Evolutionary conservation across 2,113 vertebrate species (phyloP).

Genomic region (Crotalus tigris): DNA sequence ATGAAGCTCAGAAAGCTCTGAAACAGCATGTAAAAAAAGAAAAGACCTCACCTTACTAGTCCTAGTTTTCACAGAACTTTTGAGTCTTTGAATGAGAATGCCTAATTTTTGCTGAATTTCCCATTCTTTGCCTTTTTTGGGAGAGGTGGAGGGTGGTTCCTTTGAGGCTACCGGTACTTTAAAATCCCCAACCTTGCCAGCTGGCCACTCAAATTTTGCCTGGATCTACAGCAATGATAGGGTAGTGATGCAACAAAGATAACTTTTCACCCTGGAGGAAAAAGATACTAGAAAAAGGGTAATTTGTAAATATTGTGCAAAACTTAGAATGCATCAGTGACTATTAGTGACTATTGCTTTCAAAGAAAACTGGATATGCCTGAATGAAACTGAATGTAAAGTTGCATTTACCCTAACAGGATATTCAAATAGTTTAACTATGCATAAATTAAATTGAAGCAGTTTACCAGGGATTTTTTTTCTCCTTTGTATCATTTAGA

Average conservation of each 20-base stretch:
- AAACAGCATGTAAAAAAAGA: background rate
- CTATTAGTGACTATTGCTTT: background rate
- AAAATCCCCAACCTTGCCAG: background rate
- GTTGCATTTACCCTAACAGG: background rate
- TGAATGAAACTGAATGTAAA: background rate
- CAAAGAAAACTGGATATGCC: background rate
- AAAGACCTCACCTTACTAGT: background rate
- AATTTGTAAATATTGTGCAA: background rate
- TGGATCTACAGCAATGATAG: background rate
- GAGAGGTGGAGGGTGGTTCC: background rate
- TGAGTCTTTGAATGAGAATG: background rate
- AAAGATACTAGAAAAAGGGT: background rate
- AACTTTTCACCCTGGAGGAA: background rate
- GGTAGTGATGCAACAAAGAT: background rate
- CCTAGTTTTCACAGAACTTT: background rate
- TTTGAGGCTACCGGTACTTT: background rate
- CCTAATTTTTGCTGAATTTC: background rate
- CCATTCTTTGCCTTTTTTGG: background rate
- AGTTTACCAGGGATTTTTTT: background rate
- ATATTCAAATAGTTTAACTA: background rate
- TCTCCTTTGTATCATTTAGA: background rate
- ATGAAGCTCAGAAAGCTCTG: background rate
- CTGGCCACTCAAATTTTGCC: background rate
- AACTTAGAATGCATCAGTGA: background rate
- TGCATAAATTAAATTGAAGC: background rate